Evolutionary conservation across 2,113 vertebrate genomes (phyloP).

Genomic region (Scopus umbretta): DNA sequence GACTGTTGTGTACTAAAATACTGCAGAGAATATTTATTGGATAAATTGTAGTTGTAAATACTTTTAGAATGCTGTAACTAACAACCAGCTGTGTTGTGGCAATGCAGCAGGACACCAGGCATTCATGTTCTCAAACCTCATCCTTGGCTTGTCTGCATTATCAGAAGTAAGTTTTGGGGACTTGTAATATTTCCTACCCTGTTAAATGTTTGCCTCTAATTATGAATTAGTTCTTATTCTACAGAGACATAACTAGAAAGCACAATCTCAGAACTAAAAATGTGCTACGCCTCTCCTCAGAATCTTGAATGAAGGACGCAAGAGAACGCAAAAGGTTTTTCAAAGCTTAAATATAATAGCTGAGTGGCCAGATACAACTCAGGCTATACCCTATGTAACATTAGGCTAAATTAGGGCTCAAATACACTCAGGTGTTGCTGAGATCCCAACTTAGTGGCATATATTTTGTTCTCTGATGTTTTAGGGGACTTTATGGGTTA

Average conservation of each 20-base stretch:
- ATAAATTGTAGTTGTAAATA: background rate
- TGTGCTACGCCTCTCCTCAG: background rate
- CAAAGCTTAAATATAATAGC: background rate
- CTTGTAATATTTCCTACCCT: background rate
- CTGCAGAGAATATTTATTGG: background rate
- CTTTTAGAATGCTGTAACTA: background rate
- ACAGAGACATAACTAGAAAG: background rate
- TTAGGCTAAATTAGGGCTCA: background rate
- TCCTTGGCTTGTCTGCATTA: background rate
- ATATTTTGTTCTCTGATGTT: background rate
- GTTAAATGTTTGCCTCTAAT: background rate
- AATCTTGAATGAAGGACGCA: background rate
- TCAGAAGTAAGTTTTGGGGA: background rate
- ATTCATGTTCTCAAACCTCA: background rate
- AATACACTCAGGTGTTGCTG: background rate
- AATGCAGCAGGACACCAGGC: background rate
- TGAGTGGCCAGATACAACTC: background rate
- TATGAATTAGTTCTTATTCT: background rate
- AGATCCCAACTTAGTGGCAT: background rate
- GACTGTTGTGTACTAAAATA: background rate
- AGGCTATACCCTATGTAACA: background rate
- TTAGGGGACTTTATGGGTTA: background rate
- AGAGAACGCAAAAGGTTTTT: background rate
- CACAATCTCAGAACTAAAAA: background rate
- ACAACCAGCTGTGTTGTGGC: background rate